Conservation (phyloP, 2,888 invertebrate species). For the Helicoverpa assulta region DNA sequence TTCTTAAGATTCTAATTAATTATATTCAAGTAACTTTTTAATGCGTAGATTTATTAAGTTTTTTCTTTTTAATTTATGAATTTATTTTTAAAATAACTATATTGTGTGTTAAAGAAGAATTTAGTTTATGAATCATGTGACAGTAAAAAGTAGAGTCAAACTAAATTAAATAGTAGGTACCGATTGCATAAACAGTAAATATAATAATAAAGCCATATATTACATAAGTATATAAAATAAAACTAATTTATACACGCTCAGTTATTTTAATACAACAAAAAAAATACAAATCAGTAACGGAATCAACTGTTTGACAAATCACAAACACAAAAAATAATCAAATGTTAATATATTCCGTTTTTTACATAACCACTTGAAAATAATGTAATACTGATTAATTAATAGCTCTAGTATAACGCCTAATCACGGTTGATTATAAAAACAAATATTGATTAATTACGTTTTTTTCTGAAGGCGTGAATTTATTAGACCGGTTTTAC, state of each 20-base stretch:
- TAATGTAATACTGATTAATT: constrained; percentile 8
- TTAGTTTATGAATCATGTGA: too few relatives aligned
- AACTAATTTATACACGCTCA: too few relatives aligned
- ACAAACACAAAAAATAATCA: constrained; percentile 11
- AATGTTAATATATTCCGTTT: constrained; percentile 17
- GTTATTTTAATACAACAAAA: not conserved
- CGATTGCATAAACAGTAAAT: too few relatives aligned
- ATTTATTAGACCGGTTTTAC: not conserved
- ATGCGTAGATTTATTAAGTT: too few relatives aligned
- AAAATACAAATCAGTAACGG: constrained; percentile 15
- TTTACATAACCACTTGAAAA: constrained; percentile 6
- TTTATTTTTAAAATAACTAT: too few relatives aligned
- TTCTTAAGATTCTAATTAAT: not conserved
- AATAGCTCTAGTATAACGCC: constrained; percentile 1
- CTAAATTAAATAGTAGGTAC: too few relatives aligned
- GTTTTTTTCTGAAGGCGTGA: not conserved
- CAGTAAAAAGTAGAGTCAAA: too few relatives aligned
- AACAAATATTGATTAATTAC: constrained; percentile 9
- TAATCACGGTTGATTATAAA: constrained; percentile 16
- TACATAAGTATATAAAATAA: not conserved
- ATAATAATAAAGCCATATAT: not conserved
- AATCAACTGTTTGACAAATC: constrained; percentile 36
- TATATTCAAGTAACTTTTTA: not conserved
- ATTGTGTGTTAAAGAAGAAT: too few relatives aligned
- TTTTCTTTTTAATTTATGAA: not conserved